Base-by-base conservation (phyloP, 2,797 vertebrate species). In the Hydrolagus colliei region DNA sequence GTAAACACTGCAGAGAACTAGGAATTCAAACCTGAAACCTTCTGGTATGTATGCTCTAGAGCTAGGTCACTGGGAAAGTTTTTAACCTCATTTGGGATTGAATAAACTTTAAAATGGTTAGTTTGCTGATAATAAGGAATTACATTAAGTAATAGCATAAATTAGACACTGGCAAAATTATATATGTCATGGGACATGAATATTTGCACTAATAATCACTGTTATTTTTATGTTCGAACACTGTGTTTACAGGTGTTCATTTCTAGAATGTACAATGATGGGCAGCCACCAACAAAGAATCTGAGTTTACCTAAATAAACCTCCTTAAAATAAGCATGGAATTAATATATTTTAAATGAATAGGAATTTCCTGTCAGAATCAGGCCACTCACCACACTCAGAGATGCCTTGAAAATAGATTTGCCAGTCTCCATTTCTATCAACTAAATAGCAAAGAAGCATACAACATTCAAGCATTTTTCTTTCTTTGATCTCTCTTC, bases 371-470 rank as follows among this genome's bases (percentile, higher is more conserved):
- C 0, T 18, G 0, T 22, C 27, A 74, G 2, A 27, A 76, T 85
- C n/a, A 85, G 27, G 41, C 10, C 84, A 65, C 1, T 86, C 86
- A 63, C 1, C 22, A 10, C 16, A 32, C 12, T 63, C 41, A 79
- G 0, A 0, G 20, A 82, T 18, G 20, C 52, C 4, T 72, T 74
- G 27, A 13, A 10, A 67, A 73, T n/a, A 6, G 86, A 62, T 0
- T 62, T 86, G 20, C 0, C 79, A 87, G 20, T 32, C 27, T 65
- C 41, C 73, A 73, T 85, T 72, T 73, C 74, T 71, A 52, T 6
- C 12, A 0, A 62, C 6, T 59, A 16, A 87, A 74, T 61, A 62
- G 72, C 76, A 80, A 32, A 87, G 87, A 86, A 16, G 20, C 20
- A 71, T 71, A 12, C 67, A 71, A 20, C 67, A 71, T 20, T 71